A percentile compares a stretch with the other conserved stretches of the same genome.
phyloP scores from a whole-genome alignment of 1,140 invertebrate species.

The Caenorhabditis brenneri region DNA sequence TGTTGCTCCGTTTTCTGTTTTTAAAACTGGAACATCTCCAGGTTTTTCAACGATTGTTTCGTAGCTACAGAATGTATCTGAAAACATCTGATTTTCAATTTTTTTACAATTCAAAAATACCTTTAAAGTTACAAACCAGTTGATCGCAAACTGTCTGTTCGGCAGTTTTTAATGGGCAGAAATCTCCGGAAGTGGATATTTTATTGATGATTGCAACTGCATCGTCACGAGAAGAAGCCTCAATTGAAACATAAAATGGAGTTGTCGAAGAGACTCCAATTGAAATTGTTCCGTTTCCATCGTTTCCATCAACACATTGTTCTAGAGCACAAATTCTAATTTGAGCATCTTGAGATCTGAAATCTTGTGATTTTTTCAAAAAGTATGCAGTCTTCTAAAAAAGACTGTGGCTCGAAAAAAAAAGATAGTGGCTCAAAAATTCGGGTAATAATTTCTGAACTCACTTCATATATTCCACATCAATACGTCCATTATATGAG shows the following conservation, averaged over 20 bases:
- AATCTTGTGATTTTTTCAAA: too few relatives aligned
- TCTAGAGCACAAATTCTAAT: slow-evolving; percentile 49
- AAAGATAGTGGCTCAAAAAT: background rate
- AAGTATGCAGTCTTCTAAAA: too few relatives aligned
- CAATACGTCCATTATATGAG: slow-evolving; percentile 27
- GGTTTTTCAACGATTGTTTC: slow-evolving; percentile 16
- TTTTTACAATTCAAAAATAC: background rate
- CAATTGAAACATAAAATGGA: slow-evolving; percentile 45
- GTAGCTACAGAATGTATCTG: slow-evolving; percentile 36
- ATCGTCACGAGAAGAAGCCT: slow-evolving; percentile 30
- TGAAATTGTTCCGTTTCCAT: slow-evolving; percentile 24
- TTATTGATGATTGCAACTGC: slow-evolving; percentile 42
- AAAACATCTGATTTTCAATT: background rate
- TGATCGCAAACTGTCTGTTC: slow-evolving; percentile 50
- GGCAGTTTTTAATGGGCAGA: slow-evolving; percentile 44
- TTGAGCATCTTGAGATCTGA: slow-evolving; percentile 47
- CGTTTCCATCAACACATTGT: slow-evolving; percentile 47
- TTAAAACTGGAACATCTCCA: background rate
- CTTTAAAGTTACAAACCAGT: slow-evolving; percentile 41
- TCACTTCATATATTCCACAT: slow-evolving; percentile 38
- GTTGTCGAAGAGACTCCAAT: slow-evolving; percentile 34
- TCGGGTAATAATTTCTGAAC: background rate
- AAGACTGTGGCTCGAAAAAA: too few relatives aligned
- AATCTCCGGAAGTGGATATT: slow-evolving; percentile 35
- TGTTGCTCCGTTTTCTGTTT: background rate